These are phyloP conservation scores for Aromia moschata DNA, from an alignment of 2,888 invertebrate genomes.

Conservation along the genomic window DNA sequence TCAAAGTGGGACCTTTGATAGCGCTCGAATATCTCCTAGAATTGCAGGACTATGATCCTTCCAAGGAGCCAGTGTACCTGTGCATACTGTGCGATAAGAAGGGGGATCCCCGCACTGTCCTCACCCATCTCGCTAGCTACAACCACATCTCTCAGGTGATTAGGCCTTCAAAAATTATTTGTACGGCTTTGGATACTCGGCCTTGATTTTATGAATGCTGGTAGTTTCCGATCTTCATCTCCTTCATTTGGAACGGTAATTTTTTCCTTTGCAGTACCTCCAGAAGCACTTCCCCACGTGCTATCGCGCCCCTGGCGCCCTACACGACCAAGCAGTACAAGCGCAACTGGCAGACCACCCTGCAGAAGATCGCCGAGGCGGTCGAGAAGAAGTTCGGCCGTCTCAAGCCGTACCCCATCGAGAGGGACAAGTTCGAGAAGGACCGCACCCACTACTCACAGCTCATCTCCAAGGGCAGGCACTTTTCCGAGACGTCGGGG, in stretches of 20 bases:
- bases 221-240: neutral
- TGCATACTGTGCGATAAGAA: conserved; percentile 83
- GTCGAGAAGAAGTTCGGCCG: conserved; percentile 81
- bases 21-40: conserved; percentile 86
- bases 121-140: conserved; percentile 81
- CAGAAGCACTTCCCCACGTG: conserved; percentile 73
- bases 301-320: conserved; percentile 68
- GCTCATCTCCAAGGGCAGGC: conserved; percentile 73
- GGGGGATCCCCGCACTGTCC: conserved; percentile 80
- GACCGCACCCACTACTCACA: conserved; percentile 70
- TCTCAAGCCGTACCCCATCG: conserved; percentile 72
- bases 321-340: conserved; percentile 70
- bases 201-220: too few relatives aligned
- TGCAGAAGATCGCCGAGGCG: conserved; percentile 70
- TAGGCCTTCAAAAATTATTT: too few relatives aligned
- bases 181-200: too few relatives aligned
- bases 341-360: conserved; percentile 61
- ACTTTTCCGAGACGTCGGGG: conserved; percentile 71
- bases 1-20: conserved; percentile 66
- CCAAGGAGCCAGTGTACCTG: conserved; percentile 77
- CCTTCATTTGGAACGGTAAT: conserved; percentile 8
- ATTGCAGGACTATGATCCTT: conserved; percentile 70
- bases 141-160: conserved; percentile 68
- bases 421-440: conserved; percentile 74
- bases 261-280: conserved; percentile 71